phyloP scores from a whole-genome alignment of 2,797 vertebrate species.

The Rhincodon typus region DNA sequence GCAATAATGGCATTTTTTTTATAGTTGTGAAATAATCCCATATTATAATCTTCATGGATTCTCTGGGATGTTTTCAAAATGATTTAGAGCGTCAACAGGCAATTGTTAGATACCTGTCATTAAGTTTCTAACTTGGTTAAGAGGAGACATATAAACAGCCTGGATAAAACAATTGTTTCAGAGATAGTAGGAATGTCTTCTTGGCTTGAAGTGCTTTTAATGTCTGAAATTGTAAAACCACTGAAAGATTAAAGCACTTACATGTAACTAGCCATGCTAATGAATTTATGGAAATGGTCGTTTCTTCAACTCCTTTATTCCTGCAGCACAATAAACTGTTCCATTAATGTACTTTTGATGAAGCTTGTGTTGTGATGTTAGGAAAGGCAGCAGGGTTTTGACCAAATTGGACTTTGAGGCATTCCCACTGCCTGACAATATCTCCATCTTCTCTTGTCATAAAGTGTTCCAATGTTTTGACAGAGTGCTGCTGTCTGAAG shows the following conservation, averaged over 20 bases:
- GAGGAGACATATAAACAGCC: background rate
- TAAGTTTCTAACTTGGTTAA: background rate
- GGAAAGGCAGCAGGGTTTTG: background rate
- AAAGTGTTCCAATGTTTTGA: background rate
- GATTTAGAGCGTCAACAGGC: background rate
- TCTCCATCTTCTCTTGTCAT: no score
- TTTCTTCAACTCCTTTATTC: background rate
- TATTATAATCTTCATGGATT: background rate
- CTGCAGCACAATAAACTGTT: background rate
- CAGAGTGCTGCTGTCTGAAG: no score
- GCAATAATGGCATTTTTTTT: background rate
- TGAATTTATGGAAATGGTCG: background rate
- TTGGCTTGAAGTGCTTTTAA: background rate
- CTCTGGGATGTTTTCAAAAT: background rate
- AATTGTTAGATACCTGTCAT: background rate
- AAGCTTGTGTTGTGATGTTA: background rate
- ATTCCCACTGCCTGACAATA: background rate
- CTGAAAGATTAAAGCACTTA: background rate
- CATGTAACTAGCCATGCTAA: background rate
- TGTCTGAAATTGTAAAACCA: background rate
- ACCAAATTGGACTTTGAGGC: background rate
- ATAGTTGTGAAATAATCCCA: background rate
- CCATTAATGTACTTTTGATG: background rate
- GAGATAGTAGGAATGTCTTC: no score
- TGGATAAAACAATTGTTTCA: background rate